Evolutionary conservation across 2,113 vertebrate genomes (phyloP), one percentile per base, ranked within the genome.

Genomic region (Rhabdomys dilectus): DNA sequence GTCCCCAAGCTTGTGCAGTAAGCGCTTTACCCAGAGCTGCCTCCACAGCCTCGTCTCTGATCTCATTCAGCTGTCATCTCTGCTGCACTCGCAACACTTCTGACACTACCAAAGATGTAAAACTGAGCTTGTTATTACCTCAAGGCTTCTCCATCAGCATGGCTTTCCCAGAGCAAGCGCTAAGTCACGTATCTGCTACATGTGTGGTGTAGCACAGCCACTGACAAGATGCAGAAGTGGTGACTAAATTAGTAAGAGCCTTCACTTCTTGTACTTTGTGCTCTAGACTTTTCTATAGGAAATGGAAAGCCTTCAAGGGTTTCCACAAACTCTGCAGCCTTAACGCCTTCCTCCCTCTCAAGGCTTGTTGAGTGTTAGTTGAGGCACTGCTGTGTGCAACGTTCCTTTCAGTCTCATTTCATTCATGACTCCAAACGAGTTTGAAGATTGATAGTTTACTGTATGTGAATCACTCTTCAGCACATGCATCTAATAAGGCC

Each of bases 31-130:
- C n/a, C 26, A 45, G 58, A 2, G 58, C 60, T 22, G 16, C 29
- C 26, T 64, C 16, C 1, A 0, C 8, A 64, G 60, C 15, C 60
- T 17, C 0, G 0, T 7, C 5, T 64, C 39, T 78, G 53, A 53
- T 42, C 87, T 31, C 60, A 58, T 81, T 58, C 36, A 89, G 51
- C 42, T 34, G 68, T 51, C 88, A 1, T 78, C 53, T 87, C 60
- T 24, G 21, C 36, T 81, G 4, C n/a, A 56, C 66, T 34, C 4
- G 42, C 13, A 29, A 51, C 34, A 36, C 51, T 95, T 80, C 31
- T 75, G 70, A 91, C 48, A 34, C 21, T 22, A 3, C n/a, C 15
- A 0, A 60, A 89, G 66, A 72, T 4, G 45, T 12, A 58, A 72
- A 29, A 36, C 29, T n/a, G 53, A 62, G 21, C 34, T 68, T 76